phyloP scores from a whole-genome alignment of 1,140 invertebrate species.

The Eubasilissa regina region DNA sequence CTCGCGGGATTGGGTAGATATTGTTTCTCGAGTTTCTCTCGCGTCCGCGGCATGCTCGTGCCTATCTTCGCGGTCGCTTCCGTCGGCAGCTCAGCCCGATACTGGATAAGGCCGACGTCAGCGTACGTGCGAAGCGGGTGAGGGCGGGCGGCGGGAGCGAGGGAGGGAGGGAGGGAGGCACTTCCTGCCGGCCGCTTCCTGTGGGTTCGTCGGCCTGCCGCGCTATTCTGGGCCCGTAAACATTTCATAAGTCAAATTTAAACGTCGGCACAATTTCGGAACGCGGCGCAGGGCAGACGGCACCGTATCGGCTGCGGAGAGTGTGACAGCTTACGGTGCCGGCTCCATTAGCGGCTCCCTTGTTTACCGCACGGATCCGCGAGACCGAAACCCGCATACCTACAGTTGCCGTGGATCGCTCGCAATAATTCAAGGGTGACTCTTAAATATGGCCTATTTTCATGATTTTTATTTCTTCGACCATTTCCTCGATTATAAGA shows the following conservation, averaged over 20 bases:
- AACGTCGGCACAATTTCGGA: constrained; percentile 57
- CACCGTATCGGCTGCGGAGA: neutral
- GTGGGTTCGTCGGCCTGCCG: constrained; percentile 59
- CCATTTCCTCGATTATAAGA: neutral
- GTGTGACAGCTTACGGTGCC: neutral
- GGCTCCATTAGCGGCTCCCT: neutral
- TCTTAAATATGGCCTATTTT: too few relatives aligned
- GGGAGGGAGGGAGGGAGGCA: constrained; percentile 39
- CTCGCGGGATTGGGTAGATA: neutral
- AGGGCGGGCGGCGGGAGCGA: neutral
- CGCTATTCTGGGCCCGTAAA: constrained; percentile 59
- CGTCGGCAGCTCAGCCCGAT: too few relatives aligned
- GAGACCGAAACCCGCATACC: too few relatives aligned
- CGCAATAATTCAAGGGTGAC: too few relatives aligned
- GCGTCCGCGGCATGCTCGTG: too few relatives aligned
- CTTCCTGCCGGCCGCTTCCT: constrained; percentile 59
- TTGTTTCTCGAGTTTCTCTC: neutral
- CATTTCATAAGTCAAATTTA: constrained; percentile 61
- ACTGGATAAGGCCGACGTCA: too few relatives aligned
- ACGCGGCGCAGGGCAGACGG: constrained; percentile 25
- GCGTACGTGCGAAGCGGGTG: neutral
- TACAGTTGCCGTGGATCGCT: too few relatives aligned
- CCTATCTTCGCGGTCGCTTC: too few relatives aligned
- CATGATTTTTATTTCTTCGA: neutral
- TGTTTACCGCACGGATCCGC: too few relatives aligned